These are phyloP conservation scores for Vireo altiloquus DNA, from an alignment of 2,113 vertebrate genomes.

Conservation along the genomic window DNA sequence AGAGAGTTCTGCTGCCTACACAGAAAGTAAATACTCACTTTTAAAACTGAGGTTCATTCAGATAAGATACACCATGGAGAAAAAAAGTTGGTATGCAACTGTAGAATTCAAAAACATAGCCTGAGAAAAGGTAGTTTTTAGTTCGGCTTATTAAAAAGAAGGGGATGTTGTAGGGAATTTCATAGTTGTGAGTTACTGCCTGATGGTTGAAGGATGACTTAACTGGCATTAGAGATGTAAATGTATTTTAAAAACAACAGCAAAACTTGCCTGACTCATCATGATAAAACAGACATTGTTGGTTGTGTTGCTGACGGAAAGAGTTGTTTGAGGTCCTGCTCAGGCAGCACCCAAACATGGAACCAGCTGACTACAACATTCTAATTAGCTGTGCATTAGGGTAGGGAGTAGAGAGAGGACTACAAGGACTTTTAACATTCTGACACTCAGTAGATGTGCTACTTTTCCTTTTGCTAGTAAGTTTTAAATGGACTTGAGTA, in stretches of 20 bases:
- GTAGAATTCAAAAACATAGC: background rate
- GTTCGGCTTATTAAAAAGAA: background rate
- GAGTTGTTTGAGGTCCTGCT: background rate
- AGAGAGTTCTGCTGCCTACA: slow-evolving; percentile 88
- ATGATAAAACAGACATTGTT: background rate
- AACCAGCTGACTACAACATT: fast-evolving
- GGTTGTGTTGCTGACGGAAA: background rate
- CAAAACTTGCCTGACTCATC: background rate
- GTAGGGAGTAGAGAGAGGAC: background rate
- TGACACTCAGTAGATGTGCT: background rate
- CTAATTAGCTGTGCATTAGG: background rate
- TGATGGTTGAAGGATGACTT: background rate
- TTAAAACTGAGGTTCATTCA: background rate
- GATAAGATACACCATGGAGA: background rate
- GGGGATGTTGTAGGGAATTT: background rate
- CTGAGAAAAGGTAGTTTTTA: background rate
- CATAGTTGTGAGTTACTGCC: background rate
- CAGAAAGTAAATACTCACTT: slow-evolving; percentile 61
- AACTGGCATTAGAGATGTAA: background rate
- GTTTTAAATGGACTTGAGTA: background rate
- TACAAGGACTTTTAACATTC: background rate
- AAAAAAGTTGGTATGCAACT: background rate
- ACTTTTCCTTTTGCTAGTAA: background rate
- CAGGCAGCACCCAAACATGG: background rate
- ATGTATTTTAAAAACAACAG: background rate